A percentile compares a stretch with the other conserved stretches of the same genome.
These are phyloP conservation scores for Petromus typicus DNA, from an alignment of 2,113 vertebrate species.

Conservation along the genomic window DNA sequence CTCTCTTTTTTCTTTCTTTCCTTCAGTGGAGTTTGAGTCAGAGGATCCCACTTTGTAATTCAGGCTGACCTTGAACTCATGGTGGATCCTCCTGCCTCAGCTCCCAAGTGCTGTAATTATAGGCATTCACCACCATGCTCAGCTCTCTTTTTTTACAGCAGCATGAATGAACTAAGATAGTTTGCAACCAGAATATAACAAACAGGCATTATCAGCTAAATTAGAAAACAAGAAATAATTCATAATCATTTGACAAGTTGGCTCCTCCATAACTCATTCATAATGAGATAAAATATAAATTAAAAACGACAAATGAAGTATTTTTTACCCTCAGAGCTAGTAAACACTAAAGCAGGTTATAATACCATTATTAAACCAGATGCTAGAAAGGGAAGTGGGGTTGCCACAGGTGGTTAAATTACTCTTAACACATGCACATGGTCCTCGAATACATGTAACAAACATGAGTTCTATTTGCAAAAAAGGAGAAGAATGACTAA, in stretches of 20 bases:
- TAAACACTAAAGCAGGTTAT: not conserved
- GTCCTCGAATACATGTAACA: not conserved
- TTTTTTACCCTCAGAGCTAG: not conserved
- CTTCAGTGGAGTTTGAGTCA: too few species aligned
- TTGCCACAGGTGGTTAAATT: not conserved
- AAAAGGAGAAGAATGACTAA: not conserved
- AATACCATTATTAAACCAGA: not conserved
- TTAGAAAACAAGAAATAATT: not conserved
- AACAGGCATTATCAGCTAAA: not conserved
- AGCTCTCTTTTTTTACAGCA: not conserved
- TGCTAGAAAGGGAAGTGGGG: not conserved
- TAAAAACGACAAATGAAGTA: not conserved
- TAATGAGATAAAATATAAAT: conserved; percentile 7
- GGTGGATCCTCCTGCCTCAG: too few species aligned
- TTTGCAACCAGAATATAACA: not conserved
- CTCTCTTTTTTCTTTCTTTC: too few species aligned
- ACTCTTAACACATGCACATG: not conserved
- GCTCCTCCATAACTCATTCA: not conserved
- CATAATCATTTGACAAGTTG: not conserved
- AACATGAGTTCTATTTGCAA: not conserved
- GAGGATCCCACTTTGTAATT: too few species aligned
- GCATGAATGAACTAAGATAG: not conserved
- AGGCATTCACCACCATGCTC: too few species aligned
- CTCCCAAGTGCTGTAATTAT: too few species aligned
- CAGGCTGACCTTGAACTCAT: too few species aligned